Percentiles rank a stretch among this genome's conserved stretches.
Conservation (phyloP, 2,797 vertebrate species). For the Liparis tanakae region DNA sequence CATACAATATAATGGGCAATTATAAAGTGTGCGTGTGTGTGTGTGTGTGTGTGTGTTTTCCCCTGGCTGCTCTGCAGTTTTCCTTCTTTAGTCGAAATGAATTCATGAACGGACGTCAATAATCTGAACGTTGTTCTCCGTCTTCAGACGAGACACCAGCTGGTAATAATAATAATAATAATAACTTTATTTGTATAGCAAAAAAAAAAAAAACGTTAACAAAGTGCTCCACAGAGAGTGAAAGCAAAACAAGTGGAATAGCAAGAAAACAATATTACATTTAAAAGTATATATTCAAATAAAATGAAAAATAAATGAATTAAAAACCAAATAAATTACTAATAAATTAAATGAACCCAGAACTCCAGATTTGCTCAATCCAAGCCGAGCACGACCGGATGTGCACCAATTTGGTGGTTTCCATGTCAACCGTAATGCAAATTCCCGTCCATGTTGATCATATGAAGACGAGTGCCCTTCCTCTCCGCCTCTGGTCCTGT, state of each 20-base stretch:
- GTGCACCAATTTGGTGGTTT: slow-evolving; percentile 51
- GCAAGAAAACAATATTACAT: too few relatives aligned
- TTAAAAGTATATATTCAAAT: too few relatives aligned
- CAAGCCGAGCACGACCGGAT: slow-evolving; percentile 16
- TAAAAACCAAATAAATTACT: too few relatives aligned
- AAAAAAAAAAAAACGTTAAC: too few relatives aligned
- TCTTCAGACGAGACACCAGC: slow-evolving; percentile 34
- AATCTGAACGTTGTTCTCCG: neutral
- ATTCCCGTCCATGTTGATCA: neutral
- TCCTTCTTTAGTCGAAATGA: neutral
- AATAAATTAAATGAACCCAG: too few relatives aligned
- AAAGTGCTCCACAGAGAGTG: too few relatives aligned
- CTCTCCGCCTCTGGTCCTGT: neutral
- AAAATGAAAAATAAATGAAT: too few relatives aligned
- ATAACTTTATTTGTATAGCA: too few relatives aligned
- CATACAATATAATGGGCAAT: neutral
- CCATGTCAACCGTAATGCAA: slow-evolving; percentile 40
- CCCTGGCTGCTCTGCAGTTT: too few relatives aligned
- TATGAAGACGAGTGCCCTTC: neutral
- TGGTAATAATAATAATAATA: too few relatives aligned
- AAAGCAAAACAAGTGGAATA: too few relatives aligned
- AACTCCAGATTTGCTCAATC: slow-evolving; percentile 25
- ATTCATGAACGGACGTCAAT: neutral
- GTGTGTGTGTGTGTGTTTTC: neutral
- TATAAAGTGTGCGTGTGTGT: neutral